Evolutionary conservation across 2,113 vertebrate genomes (phyloP).

Genomic region (Syngnathus floridae): DNA sequence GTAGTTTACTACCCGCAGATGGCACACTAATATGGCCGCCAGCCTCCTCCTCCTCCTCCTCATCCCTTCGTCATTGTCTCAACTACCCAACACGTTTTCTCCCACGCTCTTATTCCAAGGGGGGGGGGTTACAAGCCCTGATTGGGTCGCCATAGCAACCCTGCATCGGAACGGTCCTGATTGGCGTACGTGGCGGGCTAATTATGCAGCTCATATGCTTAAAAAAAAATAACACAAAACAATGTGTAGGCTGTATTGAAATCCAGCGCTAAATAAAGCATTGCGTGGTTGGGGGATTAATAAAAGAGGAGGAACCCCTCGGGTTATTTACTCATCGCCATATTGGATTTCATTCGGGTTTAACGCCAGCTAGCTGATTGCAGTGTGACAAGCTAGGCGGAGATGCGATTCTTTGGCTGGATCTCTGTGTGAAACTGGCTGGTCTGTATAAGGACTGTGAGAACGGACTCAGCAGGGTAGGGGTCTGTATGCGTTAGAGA

Average conservation of each 20-base stretch:
- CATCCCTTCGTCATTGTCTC: constrained; percentile 55
- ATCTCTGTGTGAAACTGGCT: constrained; percentile 7
- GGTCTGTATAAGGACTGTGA: constrained; percentile 24
- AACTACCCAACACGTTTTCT: constrained; percentile 57
- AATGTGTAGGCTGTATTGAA: constrained; percentile 66
- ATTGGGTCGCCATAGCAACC: constrained; percentile 66
- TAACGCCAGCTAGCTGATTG: background rate
- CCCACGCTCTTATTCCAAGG: constrained; percentile 64
- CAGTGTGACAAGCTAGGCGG: background rate
- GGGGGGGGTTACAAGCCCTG: constrained; percentile 25
- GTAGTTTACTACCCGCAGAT: constrained; percentile 24
- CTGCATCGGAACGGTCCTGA: constrained; percentile 64
- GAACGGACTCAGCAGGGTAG: constrained; percentile 42
- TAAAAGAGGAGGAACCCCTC: constrained; percentile 43
- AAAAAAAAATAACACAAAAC: constrained; percentile 57
- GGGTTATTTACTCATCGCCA: constrained; percentile 4
- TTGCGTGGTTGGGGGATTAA: constrained; percentile 49
- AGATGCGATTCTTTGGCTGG: background rate
- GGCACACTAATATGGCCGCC: constrained; percentile 17
- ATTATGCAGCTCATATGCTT: constrained; percentile 71
- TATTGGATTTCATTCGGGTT: background rate
- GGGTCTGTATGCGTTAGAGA: constrained; percentile 18
- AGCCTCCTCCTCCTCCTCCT: background rate
- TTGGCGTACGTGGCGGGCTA: constrained; percentile 65
- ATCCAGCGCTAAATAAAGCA: constrained; percentile 55